Base-by-base conservation (phyloP, 2,888 invertebrate species). In the Ophonus ardosiacus region DNA sequence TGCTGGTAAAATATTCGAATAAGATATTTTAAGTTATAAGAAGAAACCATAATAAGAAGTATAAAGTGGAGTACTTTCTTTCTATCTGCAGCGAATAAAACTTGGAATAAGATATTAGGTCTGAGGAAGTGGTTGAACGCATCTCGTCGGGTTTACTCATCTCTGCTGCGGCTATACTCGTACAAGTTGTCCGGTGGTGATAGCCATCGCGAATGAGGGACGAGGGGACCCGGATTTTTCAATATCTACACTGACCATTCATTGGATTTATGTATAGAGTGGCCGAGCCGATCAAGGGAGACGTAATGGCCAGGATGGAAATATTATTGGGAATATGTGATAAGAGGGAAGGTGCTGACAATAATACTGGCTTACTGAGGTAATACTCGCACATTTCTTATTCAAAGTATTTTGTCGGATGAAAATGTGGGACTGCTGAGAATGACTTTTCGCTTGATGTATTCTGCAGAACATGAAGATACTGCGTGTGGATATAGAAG, bases 291-390 rank as follows among this genome's bases (percentile, higher is more conserved):
- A 78, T 57, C 59, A 21, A 51, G 68, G 81, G 81, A 68, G 59
- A 61, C 24, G 84, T 80, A 80, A 80, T 80, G 79, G 63, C 21
- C 40, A 43, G 24, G 65, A 65, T 68, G 85, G 79, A 79, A 84
- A 85, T 85, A 68, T 85, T 85, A 85, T 85, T 85, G 85, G 85
- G 68, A 71, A 84, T 63, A 78, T 57, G 71, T 80, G 85, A 85
- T 85, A 79, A 85, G 79, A 85, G 68, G 80, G 79, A 71, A 74
- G 74, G 59, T 68, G 71, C 17, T 51, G 63, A 80, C 85, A 85
- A 80, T 85, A 85, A 85, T 85, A 85, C 85, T 61, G 71, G 79
- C 84, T 84, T 78, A 84, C 79, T 40, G 43, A 68, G 65, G 81
- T 81, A 68, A 74, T 82, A 74, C 82, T 74, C 51, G 81, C 68